Conservation (phyloP, 2,113 vertebrate genomes). For the Ia io region DNA sequence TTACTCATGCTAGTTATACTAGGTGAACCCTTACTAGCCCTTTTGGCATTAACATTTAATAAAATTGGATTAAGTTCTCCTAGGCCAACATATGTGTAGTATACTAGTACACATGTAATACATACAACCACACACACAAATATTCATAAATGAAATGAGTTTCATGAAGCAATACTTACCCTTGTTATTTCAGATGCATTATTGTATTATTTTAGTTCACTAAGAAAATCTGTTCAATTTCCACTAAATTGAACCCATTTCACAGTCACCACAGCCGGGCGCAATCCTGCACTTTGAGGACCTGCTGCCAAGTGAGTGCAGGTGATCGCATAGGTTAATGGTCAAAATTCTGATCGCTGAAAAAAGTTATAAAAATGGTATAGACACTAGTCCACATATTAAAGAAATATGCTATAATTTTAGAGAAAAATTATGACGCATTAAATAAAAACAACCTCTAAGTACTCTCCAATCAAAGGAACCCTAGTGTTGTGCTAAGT, state of each 20-base stretch:
- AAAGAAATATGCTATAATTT: not conserved
- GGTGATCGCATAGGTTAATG: not conserved
- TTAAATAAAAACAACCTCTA: not conserved
- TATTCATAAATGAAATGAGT: not conserved
- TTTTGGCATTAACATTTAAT: not conserved
- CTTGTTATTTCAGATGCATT: not conserved
- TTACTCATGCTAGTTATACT: not conserved
- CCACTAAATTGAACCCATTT: not conserved
- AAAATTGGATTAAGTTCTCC: not conserved
- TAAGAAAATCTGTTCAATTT: not conserved
- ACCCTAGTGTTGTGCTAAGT: not conserved
- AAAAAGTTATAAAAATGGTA: not conserved
- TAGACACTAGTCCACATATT: not conserved
- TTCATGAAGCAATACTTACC: not conserved
- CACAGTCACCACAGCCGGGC: not conserved
- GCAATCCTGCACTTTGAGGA: not conserved
- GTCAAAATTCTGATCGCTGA: not conserved
- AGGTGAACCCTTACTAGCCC: not conserved
- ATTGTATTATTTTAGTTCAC: not conserved
- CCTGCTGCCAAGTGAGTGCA: not conserved
- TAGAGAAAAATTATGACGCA: not conserved
- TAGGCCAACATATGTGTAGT: not conserved
- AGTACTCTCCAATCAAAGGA: not conserved
- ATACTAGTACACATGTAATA: not conserved
- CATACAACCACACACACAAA: not conserved